Evolutionary conservation across 1,140 invertebrate species (phyloP), one percentile per base, ranked within the genome.

Genomic region (Orius laevigatus): DNA sequence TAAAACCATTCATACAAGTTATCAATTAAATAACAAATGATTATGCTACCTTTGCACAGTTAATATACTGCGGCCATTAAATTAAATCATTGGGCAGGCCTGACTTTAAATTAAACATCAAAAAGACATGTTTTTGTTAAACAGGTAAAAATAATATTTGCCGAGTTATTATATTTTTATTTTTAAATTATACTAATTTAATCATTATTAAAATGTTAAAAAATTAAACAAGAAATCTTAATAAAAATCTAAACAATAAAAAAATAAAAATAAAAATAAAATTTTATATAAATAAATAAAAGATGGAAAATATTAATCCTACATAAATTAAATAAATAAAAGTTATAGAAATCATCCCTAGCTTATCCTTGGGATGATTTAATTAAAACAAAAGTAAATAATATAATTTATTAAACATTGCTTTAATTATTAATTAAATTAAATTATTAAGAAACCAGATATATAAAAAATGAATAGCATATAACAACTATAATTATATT

Each of bases 51-150:
- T 78, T 77, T 63, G 74, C 64, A 76, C 72, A 66, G 70, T 76
- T 60, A 75, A 64, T 59, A 69, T 76, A 73, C 70, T 66, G 71
- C 71, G 66, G 69, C 70, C 63, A 70, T 78, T 76, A 62, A 77
- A 72, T 56, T n/a, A 55, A 58, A 59, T 70, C 73, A 75, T 66
- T 70, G 72, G 67, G 72, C 73, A 79, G 74, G 67, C 65, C 62
- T 61, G 63, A 77, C 66, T 65, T 73, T 68, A 66, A 63, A 76
- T 70, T 65, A 66, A 63, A n/a, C 51, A 53, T 61, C 70, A 64
- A 68, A 66, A 72, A 70, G 68, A 70, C 63, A 79, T 77, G 73
- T 79, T 79, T 80, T 79, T 79, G n/a, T n/a, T n/a, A n/a, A n/a
- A n/a, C n/a, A n/a, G n/a, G n/a, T n/a, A n/a, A n/a, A n/a, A n/a